A percentile compares a stretch with the other conserved stretches of the same genome.
Conservation (phyloP, 2,888 invertebrate genomes). For the Nephrotoma flavescens region DNA sequence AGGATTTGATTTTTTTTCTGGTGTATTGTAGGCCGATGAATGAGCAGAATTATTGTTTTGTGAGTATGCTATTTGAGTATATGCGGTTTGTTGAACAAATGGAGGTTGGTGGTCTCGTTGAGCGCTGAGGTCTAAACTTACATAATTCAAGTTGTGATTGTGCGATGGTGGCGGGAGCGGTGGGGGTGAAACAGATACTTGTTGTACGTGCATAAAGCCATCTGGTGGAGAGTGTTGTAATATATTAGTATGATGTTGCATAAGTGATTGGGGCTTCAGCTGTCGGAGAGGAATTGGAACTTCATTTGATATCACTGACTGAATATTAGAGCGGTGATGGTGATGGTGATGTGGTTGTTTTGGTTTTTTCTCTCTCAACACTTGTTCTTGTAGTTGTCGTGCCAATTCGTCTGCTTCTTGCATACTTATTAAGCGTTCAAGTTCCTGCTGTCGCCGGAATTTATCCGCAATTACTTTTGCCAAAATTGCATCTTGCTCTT, state of each 20-base stretch:
- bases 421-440: constrained; percentile 34
- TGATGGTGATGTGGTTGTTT: background rate
- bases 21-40: background rate
- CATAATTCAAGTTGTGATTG: constrained; percentile 11
- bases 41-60: constrained; percentile 3
- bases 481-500: constrained; percentile 49
- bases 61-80: constrained; percentile 8
- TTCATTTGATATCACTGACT: constrained; percentile 3
- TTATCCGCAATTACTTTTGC: constrained; percentile 53
- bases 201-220: background rate
- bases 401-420: constrained; percentile 39
- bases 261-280: constrained; percentile 1
- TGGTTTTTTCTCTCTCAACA: background rate
- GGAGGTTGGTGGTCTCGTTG: constrained; percentile 6
- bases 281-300: constrained; percentile 12
- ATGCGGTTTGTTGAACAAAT: constrained; percentile 5
- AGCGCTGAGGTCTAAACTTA: constrained; percentile 10
- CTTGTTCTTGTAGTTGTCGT: constrained; percentile 32
- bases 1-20: constrained; percentile 3
- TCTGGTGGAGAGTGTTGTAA: constrained; percentile 5
- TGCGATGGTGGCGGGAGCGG: background rate
- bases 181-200: background rate
- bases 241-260: constrained; percentile 3
- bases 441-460: constrained; percentile 39
- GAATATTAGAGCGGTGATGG: background rate